These are phyloP conservation scores for Borostomias antarcticus DNA, from an alignment of 2,797 vertebrate genomes.

Conservation along the genomic window DNA sequence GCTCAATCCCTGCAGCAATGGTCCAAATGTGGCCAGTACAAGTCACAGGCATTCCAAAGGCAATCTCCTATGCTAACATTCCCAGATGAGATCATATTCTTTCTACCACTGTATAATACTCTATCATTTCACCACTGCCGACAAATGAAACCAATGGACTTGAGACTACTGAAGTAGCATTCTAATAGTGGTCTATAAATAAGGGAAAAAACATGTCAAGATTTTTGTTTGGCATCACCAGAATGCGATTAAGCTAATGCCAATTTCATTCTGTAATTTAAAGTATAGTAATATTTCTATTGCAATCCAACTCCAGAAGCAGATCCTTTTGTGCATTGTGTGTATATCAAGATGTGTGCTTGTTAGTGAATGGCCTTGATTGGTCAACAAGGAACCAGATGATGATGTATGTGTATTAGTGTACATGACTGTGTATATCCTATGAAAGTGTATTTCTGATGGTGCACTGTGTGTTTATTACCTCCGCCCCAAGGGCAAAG, in stretches of 20 bases:
- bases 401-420: too few relatives aligned
- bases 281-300: neutral
- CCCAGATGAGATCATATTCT: slow-evolving; percentile 44
- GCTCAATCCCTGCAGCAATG: slow-evolving; percentile 59
- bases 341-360: too few relatives aligned
- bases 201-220: neutral
- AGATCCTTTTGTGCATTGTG: too few relatives aligned
- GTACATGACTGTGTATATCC: too few relatives aligned
- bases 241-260: too few relatives aligned
- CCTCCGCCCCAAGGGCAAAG: too few relatives aligned
- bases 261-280: neutral
- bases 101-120: slow-evolving; percentile 29
- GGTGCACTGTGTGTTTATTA: too few relatives aligned
- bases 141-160: slow-evolving; percentile 34
- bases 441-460: too few relatives aligned
- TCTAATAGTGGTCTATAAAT: neutral
- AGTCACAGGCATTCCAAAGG: slow-evolving; percentile 50
- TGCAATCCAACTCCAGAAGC: neutral
- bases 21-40: slow-evolving; percentile 38
- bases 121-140: neutral
- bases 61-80: slow-evolving; percentile 62
- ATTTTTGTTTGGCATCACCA: too few relatives aligned
- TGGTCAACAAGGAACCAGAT: too few relatives aligned
- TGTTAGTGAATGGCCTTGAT: too few relatives aligned
- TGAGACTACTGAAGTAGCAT: slow-evolving; percentile 28